Evolutionary conservation across 2,888 invertebrate genomes (phyloP).

Genomic region (Linnaemya vulpina): DNA sequence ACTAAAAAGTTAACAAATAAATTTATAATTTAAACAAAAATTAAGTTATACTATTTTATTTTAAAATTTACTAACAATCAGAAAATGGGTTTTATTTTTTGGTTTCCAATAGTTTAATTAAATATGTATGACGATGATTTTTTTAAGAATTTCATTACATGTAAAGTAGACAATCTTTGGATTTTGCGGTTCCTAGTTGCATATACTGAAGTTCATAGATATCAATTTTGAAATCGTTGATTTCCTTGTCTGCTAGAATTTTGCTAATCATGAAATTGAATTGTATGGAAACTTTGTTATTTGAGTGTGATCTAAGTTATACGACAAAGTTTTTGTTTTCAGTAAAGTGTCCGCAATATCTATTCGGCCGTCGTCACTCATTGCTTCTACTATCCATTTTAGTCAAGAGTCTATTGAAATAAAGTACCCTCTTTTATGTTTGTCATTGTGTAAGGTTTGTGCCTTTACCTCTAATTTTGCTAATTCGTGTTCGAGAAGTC

Average conservation of each 20-base stretch:
- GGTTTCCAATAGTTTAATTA: too few relatives aligned
- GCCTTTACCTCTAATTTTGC: constrained; percentile 17
- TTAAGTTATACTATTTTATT: too few relatives aligned
- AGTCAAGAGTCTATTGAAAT: background rate
- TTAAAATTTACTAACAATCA: too few relatives aligned
- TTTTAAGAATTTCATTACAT: background rate
- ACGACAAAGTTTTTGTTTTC: constrained; percentile 2
- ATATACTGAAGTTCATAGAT: constrained; percentile 6
- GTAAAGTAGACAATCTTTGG: background rate
- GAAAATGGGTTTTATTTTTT: too few relatives aligned
- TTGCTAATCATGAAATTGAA: too few relatives aligned
- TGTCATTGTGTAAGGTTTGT: background rate
- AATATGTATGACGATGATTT: too few relatives aligned
- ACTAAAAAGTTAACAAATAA: too few relatives aligned
- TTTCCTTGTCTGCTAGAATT: background rate
- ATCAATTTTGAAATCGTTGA: constrained; percentile 10
- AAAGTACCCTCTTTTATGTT: background rate
- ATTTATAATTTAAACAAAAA: too few relatives aligned
- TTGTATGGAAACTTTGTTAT: too few relatives aligned
- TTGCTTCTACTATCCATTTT: constrained; percentile 23
- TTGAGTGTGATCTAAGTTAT: background rate
- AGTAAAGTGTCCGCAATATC: constrained; percentile 6
- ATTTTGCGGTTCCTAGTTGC: background rate
- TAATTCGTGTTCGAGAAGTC: background rate
- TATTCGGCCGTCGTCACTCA: constrained; percentile 14